Evolutionary conservation across 2,888 invertebrate species (phyloP).

Genomic region (Leucozona laternaria): DNA sequence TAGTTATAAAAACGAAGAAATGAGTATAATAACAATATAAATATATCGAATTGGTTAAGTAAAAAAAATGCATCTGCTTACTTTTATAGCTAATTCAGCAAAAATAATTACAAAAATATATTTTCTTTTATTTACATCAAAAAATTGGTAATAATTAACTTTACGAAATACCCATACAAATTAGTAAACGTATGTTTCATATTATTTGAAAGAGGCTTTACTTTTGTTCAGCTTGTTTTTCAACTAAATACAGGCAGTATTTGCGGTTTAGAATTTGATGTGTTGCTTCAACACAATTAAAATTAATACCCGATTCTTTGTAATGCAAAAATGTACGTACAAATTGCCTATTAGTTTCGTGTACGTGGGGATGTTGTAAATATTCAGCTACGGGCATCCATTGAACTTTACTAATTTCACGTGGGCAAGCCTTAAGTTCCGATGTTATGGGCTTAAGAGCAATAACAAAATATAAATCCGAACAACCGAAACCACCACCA

Average conservation of each 20-base stretch:
- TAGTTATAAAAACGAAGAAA: no score
- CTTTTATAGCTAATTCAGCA: no score
- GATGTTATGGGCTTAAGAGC: conserved; percentile 87
- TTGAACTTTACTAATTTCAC: conserved; percentile 90
- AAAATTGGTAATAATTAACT: not conserved
- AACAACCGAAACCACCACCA: conserved; percentile 90
- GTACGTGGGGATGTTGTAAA: conserved; percentile 88
- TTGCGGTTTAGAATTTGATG: conserved; percentile 81
- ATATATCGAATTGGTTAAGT: not conserved
- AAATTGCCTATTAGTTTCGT: conserved; percentile 89
- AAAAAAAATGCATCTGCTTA: no score
- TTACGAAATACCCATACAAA: not conserved
- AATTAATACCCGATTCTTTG: conserved; percentile 86
- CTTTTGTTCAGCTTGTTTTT: conserved; percentile 14
- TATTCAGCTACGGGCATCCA: conserved; percentile 94
- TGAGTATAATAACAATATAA: no score
- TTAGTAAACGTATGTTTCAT: not conserved
- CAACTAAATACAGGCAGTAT: conserved; percentile 79
- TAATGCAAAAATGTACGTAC: conserved; percentile 88
- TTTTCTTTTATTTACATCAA: conserved; percentile 5
- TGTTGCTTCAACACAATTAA: conserved; percentile 85
- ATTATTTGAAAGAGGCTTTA: not conserved
- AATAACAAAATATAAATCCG: conserved; percentile 93
- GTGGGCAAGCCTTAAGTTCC: conserved; percentile 88
- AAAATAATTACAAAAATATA: conserved; percentile 11